phyloP scores from a whole-genome alignment of 35 echinoderm and acorn worm genomes.

The Chiridota heheva region DNA sequence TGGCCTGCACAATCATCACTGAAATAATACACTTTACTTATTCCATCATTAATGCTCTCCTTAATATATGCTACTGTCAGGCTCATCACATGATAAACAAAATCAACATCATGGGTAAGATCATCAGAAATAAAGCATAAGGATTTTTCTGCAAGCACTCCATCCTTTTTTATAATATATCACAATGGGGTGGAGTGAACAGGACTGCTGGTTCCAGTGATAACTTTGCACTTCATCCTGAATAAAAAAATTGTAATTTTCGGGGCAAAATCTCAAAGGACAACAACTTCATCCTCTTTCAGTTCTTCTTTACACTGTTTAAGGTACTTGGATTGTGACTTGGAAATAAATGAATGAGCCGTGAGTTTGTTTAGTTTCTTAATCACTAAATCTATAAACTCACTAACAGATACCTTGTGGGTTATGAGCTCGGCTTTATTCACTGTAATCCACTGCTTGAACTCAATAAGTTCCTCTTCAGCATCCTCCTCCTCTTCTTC shows the following conservation, averaged over 20 bases:
- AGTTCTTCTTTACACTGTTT: background rate
- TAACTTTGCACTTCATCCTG: constrained; percentile 16
- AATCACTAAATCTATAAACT: background rate
- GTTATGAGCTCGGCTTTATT: background rate
- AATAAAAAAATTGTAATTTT: constrained; percentile 9
- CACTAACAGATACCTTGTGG: background rate
- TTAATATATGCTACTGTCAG: background rate
- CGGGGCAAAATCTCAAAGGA: no score
- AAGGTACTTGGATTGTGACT: background rate
- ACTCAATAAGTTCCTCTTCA: background rate
- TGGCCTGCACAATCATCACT: constrained; percentile 43
- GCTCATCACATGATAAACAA: background rate
- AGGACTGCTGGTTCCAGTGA: constrained; percentile 12
- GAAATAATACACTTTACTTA: constrained; percentile 36
- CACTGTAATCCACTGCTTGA: background rate
- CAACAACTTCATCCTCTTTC: no score
- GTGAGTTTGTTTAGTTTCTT: background rate
- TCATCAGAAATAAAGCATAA: background rate
- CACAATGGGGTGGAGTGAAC: constrained; percentile 23
- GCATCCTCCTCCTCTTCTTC: background rate
- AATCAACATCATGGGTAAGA: background rate
- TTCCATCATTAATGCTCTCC: background rate
- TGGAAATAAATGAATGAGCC: background rate
- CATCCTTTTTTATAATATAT: constrained; percentile 16
- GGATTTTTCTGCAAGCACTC: background rate